phyloP scores from a whole-genome alignment of 1,140 invertebrate genomes.

The Drosophila azteca region DNA sequence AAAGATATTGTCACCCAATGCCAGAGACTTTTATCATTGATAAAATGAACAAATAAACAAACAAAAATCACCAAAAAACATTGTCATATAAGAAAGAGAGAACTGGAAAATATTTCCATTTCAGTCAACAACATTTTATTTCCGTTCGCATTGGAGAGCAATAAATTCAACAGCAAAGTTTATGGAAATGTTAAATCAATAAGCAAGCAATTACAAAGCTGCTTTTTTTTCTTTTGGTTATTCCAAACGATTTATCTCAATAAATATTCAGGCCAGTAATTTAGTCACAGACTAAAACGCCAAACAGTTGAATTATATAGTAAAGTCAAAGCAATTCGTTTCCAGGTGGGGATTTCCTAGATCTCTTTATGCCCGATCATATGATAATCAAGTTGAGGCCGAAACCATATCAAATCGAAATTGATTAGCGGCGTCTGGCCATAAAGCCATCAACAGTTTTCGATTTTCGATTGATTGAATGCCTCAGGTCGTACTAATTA shows the following conservation, averaged over 20 bases:
- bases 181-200: constrained; percentile 26
- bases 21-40: constrained; percentile 25
- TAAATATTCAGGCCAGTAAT: constrained; percentile 15
- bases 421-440: constrained; percentile 21
- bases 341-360: background rate
- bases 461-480: constrained; percentile 56
- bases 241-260: constrained; percentile 22
- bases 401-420: constrained; percentile 11
- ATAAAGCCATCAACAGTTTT: constrained; percentile 52
- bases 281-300: background rate
- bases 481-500: constrained; percentile 52
- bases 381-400: constrained; percentile 16
- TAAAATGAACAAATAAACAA: constrained; percentile 20
- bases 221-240: constrained; percentile 4
- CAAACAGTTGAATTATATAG: too few relatives aligned
- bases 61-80: constrained; percentile 17
- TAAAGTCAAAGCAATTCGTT: too few relatives aligned
- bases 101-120: too few relatives aligned
- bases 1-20: constrained; percentile 29
- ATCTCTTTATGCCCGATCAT: background rate
- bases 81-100: background rate
- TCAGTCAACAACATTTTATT: background rate
- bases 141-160: background rate
- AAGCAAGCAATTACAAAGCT: constrained; percentile 8
- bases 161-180: background rate